Evolutionary conservation across 2,797 vertebrate genomes (phyloP).

Genomic region (Rhincodon typus): DNA sequence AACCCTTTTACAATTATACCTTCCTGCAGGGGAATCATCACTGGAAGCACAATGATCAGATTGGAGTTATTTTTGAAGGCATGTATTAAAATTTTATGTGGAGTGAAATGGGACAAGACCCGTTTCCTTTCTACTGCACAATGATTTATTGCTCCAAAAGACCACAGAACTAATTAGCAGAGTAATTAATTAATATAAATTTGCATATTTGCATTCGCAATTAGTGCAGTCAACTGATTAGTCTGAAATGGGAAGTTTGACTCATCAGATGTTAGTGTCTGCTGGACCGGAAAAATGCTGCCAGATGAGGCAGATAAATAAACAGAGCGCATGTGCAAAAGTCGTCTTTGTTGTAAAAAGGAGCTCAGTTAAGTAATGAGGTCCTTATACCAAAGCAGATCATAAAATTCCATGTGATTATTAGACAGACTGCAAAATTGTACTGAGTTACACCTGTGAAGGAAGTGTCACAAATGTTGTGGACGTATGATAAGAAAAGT

Average conservation of each 20-base stretch:
- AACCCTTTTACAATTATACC: constrained; percentile 59
- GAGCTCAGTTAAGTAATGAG: constrained; percentile 34
- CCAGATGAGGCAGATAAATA: constrained; percentile 78
- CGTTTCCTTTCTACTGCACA: constrained; percentile 83
- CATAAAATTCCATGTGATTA: constrained; percentile 24
- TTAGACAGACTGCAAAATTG: constrained; percentile 11
- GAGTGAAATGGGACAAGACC: constrained; percentile 70
- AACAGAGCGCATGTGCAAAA: constrained; percentile 39
- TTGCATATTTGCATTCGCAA: constrained; percentile 99
- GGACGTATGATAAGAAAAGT: neutral
- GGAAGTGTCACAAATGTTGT: neutral
- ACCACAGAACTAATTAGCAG: constrained; percentile 99
- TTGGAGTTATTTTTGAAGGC: constrained; percentile 58
- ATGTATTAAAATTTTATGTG: constrained; percentile 76
- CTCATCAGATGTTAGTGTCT: constrained; percentile 92
- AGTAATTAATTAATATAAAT: constrained; percentile 99
- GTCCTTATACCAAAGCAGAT: constrained; percentile 31
- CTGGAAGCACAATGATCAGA: constrained; percentile 49
- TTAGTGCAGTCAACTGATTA: constrained; percentile 99
- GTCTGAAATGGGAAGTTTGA: constrained; percentile 99
- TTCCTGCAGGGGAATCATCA: constrained; percentile 56
- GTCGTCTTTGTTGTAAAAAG: constrained; percentile 39
- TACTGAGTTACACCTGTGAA: constrained; percentile 13
- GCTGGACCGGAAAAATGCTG: constrained; percentile 75
- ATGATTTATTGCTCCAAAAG: constrained; percentile 99